A percentile compares a stretch with the other conserved stretches of the same genome.
Conservation (phyloP, 1,140 invertebrate species). For the Rhopalosiphum maidis region DNA sequence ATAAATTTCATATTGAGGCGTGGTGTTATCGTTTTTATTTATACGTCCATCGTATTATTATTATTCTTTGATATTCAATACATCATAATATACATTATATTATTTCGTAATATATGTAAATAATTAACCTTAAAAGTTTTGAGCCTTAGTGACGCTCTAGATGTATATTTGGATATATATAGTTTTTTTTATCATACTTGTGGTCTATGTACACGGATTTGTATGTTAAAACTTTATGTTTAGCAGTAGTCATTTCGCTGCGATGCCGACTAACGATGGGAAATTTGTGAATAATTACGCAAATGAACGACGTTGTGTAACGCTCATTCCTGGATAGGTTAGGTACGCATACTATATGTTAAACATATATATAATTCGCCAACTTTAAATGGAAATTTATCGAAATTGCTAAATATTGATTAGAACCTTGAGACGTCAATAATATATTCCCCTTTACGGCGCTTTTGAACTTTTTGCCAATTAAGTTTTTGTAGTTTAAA, state of each 20-base stretch:
- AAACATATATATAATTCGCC: neutral
- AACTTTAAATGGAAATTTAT: constrained; percentile 1
- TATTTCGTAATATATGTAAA: constrained; percentile 1
- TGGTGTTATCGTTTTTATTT: neutral
- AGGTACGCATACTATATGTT: neutral
- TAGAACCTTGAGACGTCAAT: neutral
- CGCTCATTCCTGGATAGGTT: neutral
- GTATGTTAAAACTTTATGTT: neutral
- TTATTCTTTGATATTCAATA: neutral
- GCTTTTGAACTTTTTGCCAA: constrained; percentile 4
- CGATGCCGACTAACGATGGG: neutral
- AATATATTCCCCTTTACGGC: neutral
- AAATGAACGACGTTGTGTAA: neutral
- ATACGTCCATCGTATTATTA: neutral
- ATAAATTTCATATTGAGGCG: neutral
- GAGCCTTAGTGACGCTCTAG: neutral
- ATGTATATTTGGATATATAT: neutral
- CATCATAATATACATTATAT: neutral
- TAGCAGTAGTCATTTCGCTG: neutral
- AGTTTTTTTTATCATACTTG: neutral
- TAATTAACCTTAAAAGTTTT: constrained; percentile 6
- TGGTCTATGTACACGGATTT: neutral
- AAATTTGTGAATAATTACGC: neutral
- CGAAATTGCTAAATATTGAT: constrained; percentile 24
- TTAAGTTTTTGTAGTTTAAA: constrained; percentile 15